Evolutionary conservation across 2,113 vertebrate species (phyloP), one percentile per base, ranked within the genome.

Genomic region (Neopipo cinnamomea): DNA sequence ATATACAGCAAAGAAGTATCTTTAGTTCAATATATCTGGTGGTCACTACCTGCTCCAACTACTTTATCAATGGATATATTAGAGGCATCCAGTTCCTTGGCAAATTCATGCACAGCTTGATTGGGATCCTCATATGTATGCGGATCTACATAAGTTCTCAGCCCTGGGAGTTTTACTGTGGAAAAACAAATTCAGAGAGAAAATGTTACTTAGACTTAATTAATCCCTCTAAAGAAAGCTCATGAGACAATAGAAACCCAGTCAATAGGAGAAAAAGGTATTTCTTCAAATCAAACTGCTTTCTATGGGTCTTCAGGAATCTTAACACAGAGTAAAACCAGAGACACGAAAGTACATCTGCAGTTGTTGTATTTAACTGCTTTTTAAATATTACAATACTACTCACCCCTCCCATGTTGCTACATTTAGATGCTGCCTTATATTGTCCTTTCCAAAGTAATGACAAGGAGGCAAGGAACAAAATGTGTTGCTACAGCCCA

Each of bases 51-150:
- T 95, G 99, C 99, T 97, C 99, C 99, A 55, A 99, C 99, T 62
- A 99, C 99, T 97, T 99, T 99, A 95, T 99, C 99, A 74, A 99
- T 99, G 47, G 99, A 98, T 97, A 99, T 99, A 93, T 97, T 99
- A 31, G 98, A 98, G 82, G 99, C 98, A 58, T 99, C 99, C 52
- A 99, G 97, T 93, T 99, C 99, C 97, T 99, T 99, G 68, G 99
- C 98, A 94, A 99, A 99, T 86, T 99, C 99, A 80, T 99, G 99
- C 78, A 99, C 98, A 12, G 99, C 99, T 97, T 99, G 99, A 93
- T 98, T 99, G 59, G 99, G 99, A 96, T 99, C 99, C 95, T 99
- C 99, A 5, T 99, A 99, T 3, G 99, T 99, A 96, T 99, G 99
- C 4, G 99, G 99, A 93, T 99, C 99, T 27, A 99, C 98, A 0